Base-by-base conservation (phyloP, 1,140 invertebrate species). In the Doryteuthis pealeii region DNA sequence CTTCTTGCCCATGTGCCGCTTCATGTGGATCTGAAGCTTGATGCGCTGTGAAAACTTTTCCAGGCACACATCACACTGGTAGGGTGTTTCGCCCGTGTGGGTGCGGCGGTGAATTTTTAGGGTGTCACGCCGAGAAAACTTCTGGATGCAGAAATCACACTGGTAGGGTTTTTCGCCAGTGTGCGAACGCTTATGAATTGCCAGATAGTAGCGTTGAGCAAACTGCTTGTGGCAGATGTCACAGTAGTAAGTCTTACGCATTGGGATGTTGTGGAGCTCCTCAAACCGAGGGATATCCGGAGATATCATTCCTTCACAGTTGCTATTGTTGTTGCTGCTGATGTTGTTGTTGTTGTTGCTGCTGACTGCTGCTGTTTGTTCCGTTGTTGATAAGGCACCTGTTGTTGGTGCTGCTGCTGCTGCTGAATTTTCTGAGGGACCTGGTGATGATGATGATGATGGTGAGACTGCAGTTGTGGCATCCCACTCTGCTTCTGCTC, bases 131-230 rank as follows among this genome's bases (percentile, higher is more conserved):
- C 72, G 70, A 6, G 75, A 73, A 73, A 74, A 79, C 22, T 70
- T 31, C 1, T 72, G 71, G 0, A 75, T 75, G 30, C 77, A 79
- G 1, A 74, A 73, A 30, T 76, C 75, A 70, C 77, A 79, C 18
- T 67, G 68, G 68, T 75, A 79, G 30, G 77, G 77, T 68, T 73
- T 71, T 54, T 76, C 77, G 22, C 33, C 30, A 26, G 33, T 68
- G 87, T 98, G 95, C 84, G 97, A 96, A 81, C 95, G 89, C 58
- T 96, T 89, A 89, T 97, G 96, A 87, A 97, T 97, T 30, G 95
- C 97, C 49, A 97, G 88, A 0, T 95, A 97, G 31, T 94, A 96
- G 22, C 74, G 76, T 70, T 78, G 78, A 0, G 75, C 73, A 54
- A 80, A 80, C 1, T 70, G 68, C 32, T 78, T 78, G 4, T 74